Evolutionary conservation across 1,140 invertebrate species (phyloP).

Genomic region (Tetramorium alpestre): DNA sequence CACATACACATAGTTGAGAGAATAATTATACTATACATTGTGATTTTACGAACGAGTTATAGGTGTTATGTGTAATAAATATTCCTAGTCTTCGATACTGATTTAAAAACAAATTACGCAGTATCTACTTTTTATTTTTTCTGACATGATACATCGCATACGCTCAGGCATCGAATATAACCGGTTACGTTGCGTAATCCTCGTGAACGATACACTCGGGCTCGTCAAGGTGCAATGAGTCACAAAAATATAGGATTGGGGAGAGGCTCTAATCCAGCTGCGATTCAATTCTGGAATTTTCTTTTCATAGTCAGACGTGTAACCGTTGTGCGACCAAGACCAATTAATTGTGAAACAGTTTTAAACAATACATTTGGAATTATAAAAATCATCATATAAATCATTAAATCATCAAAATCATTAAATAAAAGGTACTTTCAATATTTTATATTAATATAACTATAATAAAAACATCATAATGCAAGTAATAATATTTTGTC

Average conservation of each 20-base stretch:
- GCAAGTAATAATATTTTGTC: background rate
- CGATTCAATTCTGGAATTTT: constrained; percentile 97
- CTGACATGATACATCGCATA: background rate
- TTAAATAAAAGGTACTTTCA: background rate
- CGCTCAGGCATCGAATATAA: constrained; percentile 7
- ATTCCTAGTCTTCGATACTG: background rate
- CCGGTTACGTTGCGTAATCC: constrained; percentile 14
- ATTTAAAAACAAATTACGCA: background rate
- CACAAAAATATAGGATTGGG: background rate
- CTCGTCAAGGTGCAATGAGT: constrained; percentile 21
- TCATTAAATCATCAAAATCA: too few relatives aligned
- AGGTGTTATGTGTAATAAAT: background rate
- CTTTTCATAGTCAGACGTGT: constrained; percentile 97
- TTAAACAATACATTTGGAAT: background rate
- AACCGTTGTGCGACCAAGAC: constrained; percentile 96
- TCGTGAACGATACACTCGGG: background rate
- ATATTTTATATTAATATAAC: background rate
- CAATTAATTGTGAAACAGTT: constrained; percentile 67
- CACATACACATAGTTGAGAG: background rate
- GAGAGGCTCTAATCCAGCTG: constrained; percentile 89
- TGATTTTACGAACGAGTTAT: background rate
- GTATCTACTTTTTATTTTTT: background rate
- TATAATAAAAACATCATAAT: background rate
- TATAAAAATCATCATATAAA: background rate
- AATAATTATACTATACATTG: constrained; percentile 17